phyloP scores from a whole-genome alignment of 2,888 invertebrate species.

The Rhingia campestris region DNA sequence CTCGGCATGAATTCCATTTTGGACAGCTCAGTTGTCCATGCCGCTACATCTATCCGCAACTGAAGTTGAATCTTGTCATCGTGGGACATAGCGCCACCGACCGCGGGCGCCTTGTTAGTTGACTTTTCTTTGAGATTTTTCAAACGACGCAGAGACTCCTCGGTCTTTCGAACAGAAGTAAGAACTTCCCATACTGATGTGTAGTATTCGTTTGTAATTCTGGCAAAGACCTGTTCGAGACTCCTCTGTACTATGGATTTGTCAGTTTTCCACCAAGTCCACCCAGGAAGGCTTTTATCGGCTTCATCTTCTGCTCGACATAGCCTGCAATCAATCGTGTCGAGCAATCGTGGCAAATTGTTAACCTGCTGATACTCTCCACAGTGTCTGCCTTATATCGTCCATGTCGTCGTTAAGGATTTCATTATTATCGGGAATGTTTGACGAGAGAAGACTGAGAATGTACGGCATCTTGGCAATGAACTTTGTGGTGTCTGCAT shows the following conservation, averaged over 20 bases:
- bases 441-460: conserved; percentile 89
- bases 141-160: conserved; percentile 94
- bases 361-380: conserved; percentile 91
- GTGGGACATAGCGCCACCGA: conserved; percentile 86
- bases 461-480: conserved; percentile 76
- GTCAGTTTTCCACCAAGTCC: conserved; percentile 80
- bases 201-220: conserved; percentile 86
- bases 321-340: too few relatives aligned
- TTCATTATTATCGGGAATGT: conserved; percentile 72
- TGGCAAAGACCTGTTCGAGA: conserved; percentile 81
- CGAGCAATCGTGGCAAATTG: conserved; percentile 96
- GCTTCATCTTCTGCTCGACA: conserved; percentile 86
- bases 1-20: conserved; percentile 84
- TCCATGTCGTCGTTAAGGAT: conserved; percentile 78
- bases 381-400: conserved; percentile 75
- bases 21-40: conserved; percentile 87
- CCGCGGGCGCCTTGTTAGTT: conserved; percentile 76
- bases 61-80: conserved; percentile 97
- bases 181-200: conserved; percentile 93
- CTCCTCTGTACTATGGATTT: conserved; percentile 78
- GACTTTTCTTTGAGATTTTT: conserved; percentile 90
- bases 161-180: conserved; percentile 96
- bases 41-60: conserved; percentile 91
- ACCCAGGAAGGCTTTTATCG: conserved; percentile 83
- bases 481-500: conserved; percentile 78